Evolutionary conservation across 2,113 vertebrate genomes (phyloP).

Genomic region (Oxyruncus cristatus): DNA sequence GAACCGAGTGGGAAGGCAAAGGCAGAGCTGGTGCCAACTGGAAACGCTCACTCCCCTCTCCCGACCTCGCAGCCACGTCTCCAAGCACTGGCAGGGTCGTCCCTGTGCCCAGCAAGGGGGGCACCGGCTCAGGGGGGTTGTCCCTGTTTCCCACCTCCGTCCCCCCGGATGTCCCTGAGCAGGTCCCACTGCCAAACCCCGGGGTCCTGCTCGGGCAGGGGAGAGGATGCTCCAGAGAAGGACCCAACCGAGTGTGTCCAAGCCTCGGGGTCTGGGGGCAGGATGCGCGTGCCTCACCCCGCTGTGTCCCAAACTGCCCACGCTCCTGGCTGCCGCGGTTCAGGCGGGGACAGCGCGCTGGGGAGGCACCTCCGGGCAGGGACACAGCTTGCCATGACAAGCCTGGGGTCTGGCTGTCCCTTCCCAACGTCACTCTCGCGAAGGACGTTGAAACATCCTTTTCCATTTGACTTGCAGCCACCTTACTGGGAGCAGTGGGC

Average conservation of each 20-base stretch:
- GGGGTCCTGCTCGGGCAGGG: not conserved
- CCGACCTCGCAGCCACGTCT: rapidly evolving
- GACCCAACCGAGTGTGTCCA: not conserved
- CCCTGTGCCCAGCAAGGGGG: not conserved
- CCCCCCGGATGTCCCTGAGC: not conserved
- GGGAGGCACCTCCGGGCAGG: not conserved
- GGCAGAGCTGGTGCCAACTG: not conserved
- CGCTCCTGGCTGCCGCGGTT: rapidly evolving
- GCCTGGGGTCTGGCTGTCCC: not conserved
- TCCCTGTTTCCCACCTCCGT: not conserved
- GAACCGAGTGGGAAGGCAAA: not conserved
- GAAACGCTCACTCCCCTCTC: not conserved
- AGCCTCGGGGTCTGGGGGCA: not conserved
- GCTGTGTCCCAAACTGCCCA: not conserved
- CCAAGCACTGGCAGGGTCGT: rapidly evolving
- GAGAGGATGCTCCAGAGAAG: not conserved
- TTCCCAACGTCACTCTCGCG: rapidly evolving
- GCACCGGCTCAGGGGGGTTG: not conserved
- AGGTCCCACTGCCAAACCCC: not conserved
- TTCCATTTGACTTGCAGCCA: not conserved
- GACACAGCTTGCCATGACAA: rapidly evolving
- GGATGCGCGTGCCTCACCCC: rapidly evolving
- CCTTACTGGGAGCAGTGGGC: not conserved
- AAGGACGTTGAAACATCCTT: rapidly evolving
- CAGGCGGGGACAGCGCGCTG: rapidly evolving